Conservation (phyloP, 2,113 vertebrate genomes). For the Trichomycterus rosablanca region DNA sequence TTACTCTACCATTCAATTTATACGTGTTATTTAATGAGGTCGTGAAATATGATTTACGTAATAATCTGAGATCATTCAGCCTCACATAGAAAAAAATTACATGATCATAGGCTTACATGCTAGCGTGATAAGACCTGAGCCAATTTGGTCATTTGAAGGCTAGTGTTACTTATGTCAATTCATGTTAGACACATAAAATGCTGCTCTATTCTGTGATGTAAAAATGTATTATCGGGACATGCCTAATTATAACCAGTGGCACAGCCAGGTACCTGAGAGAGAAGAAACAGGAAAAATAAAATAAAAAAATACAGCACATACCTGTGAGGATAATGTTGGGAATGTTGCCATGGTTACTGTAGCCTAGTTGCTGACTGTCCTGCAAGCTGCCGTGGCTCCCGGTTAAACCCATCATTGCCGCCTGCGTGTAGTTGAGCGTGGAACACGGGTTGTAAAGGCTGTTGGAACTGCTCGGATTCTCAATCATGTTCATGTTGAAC, state of each 20-base stretch:
- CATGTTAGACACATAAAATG: no score
- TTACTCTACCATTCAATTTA: no score
- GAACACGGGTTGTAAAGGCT: slow-evolving; percentile 89
- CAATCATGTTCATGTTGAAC: slow-evolving; percentile 99
- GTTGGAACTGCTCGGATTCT: slow-evolving; percentile 86
- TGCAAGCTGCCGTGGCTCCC: slow-evolving; percentile 82
- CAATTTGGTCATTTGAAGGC: no score
- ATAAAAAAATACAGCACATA: slow-evolving; percentile 49
- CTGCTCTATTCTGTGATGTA: no score
- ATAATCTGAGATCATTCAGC: no score
- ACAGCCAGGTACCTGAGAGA: neutral
- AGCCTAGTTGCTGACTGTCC: slow-evolving; percentile 81
- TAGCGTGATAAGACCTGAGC: no score
- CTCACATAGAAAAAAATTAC: no score
- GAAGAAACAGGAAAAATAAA: neutral
- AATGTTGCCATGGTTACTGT: slow-evolving; percentile 88
- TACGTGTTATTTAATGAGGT: no score
- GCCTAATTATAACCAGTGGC: neutral
- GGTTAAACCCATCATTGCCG: slow-evolving; percentile 94
- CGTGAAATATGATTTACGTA: no score
- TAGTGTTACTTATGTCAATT: no score
- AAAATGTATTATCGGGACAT: neutral
- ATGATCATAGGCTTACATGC: no score
- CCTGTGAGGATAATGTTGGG: slow-evolving; percentile 98
- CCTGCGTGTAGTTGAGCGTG: slow-evolving; percentile 96